These are phyloP conservation scores for Cricetomys ansorgei DNA, from an alignment of 2,113 vertebrate genomes.

Conservation along the genomic window DNA sequence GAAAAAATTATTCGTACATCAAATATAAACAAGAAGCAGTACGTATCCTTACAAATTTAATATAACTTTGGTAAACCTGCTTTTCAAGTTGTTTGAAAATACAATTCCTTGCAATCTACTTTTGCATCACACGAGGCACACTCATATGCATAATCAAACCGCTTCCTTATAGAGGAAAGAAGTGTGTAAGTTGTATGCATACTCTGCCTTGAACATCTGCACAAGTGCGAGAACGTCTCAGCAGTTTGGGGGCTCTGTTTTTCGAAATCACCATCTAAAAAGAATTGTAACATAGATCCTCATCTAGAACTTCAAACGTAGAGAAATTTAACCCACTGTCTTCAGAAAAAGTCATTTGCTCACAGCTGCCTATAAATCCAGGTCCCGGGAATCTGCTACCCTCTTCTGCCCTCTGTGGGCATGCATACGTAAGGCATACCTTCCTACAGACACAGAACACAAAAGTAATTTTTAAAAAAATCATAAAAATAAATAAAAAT, in stretches of 20 bases:
- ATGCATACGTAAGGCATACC: too few relatives aligned
- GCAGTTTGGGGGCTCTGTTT: not conserved
- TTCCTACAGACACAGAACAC: not conserved
- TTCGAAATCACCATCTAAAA: slow-evolving; percentile 15
- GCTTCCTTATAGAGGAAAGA: not conserved
- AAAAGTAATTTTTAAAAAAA: not conserved
- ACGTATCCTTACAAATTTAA: slow-evolving; percentile 12
- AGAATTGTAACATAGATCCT: not conserved
- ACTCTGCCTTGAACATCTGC: not conserved
- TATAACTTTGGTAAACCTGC: not conserved
- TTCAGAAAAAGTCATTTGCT: not conserved
- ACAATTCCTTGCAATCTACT: not conserved
- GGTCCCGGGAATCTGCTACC: too few relatives aligned
- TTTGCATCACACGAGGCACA: not conserved
- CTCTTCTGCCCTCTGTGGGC: not conserved
- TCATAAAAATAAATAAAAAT: not conserved
- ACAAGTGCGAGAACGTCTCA: not conserved
- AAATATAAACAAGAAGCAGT: not conserved
- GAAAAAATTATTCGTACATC: not conserved
- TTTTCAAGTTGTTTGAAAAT: slow-evolving; percentile 1
- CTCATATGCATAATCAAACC: not conserved
- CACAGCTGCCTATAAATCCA: not conserved
- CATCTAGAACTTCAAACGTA: not conserved
- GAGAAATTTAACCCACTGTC: not conserved
- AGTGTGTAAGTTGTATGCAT: not conserved